Percentiles rank a stretch among this genome's conserved stretches.
These are phyloP conservation scores for Saccostrea glomerata DNA, from an alignment of 1,140 invertebrate genomes.

Conservation along the genomic window DNA sequence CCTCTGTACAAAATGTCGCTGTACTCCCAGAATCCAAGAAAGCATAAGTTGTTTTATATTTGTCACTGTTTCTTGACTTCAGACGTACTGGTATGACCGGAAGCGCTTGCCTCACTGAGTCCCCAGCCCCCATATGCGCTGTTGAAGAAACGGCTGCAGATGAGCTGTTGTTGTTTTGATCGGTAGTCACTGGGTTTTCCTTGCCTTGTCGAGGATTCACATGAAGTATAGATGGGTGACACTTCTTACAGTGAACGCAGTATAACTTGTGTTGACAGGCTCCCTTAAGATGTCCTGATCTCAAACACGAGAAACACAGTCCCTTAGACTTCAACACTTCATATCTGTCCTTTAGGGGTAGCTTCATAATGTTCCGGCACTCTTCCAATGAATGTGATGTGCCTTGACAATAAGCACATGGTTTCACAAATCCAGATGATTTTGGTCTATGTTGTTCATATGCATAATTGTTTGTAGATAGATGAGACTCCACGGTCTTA, in stretches of 20 bases:
- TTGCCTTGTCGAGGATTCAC: slow-evolving; percentile 10
- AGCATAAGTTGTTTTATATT: slow-evolving; percentile 49
- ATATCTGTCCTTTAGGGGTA: slow-evolving; percentile 41
- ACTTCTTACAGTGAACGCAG: not conserved
- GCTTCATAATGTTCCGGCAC: slow-evolving; percentile 24
- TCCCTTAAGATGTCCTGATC: slow-evolving; percentile 42
- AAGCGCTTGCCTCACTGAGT: slow-evolving; percentile 30
- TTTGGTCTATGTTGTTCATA: not conserved
- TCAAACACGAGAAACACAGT: slow-evolving; percentile 53
- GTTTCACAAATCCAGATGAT: too few relatives aligned
- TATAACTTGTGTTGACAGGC: not conserved
- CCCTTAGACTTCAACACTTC: slow-evolving; percentile 48
- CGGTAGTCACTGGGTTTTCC: not conserved
- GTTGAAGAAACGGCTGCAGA: not conserved
- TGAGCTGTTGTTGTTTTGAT: not conserved
- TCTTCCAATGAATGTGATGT: not conserved
- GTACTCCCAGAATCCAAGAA: slow-evolving; percentile 53
- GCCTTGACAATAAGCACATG: not conserved
- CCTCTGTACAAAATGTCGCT: slow-evolving; percentile 47
- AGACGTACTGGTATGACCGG: slow-evolving; percentile 45
- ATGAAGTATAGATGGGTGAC: slow-evolving; percentile 9
- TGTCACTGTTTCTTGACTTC: slow-evolving; percentile 42
- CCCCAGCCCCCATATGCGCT: slow-evolving; percentile 32
- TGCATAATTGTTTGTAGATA: slow-evolving; percentile 1
- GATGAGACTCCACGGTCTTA: not conserved